phyloP scores from a whole-genome alignment of 2,113 vertebrate species.

The Numida meleagris region DNA sequence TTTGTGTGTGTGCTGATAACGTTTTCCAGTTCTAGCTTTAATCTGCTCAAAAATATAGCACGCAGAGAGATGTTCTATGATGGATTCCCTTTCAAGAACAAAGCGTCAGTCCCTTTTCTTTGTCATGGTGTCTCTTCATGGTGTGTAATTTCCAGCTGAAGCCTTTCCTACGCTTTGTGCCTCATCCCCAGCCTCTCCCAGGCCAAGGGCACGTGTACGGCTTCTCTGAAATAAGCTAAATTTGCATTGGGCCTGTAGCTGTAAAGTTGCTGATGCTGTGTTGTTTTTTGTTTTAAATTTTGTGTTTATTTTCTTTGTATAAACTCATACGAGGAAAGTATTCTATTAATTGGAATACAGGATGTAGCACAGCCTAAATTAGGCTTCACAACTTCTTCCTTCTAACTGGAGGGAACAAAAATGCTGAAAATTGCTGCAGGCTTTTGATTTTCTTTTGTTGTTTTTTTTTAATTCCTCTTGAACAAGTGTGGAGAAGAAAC shows the following conservation, averaged over 20 bases:
- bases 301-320: neutral
- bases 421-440: neutral
- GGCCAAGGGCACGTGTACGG: neutral
- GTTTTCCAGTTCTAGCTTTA: neutral
- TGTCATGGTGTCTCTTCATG: neutral
- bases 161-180: neutral
- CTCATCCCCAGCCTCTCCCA: neutral
- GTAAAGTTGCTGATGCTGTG: conserved; percentile 18
- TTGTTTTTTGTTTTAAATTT: neutral
- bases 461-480: neutral
- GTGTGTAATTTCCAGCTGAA: neutral
- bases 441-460: neutral
- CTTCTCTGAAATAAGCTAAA: conserved; percentile 25
- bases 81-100: neutral
- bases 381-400: neutral
- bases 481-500: neutral
- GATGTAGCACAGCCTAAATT: conserved; percentile 1
- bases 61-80: neutral
- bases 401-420: conserved; percentile 1
- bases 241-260: conserved; percentile 5
- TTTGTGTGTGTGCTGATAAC: neutral
- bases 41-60: neutral
- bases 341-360: conserved; percentile 20
- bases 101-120: neutral
- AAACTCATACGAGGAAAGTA: neutral